These are phyloP conservation scores for Notothenia coriiceps DNA, from an alignment of 2,113 vertebrate species.

Conservation along the genomic window DNA sequence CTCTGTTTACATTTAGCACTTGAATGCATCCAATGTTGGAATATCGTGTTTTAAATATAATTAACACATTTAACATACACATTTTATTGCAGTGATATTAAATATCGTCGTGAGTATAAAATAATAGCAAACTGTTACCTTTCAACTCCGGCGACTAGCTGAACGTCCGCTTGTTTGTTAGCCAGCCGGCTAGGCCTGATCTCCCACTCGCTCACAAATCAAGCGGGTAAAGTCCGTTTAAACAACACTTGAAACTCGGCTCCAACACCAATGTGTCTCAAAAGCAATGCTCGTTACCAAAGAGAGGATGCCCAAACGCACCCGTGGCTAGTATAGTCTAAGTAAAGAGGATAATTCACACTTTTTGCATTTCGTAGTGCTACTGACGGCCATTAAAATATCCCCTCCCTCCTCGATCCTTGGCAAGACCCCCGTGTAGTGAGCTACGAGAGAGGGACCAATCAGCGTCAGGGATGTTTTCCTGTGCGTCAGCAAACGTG, in stretches of 20 bases:
- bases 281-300: background rate
- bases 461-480: slow-evolving; percentile 50
- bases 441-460: slow-evolving; percentile 52
- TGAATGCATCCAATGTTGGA: background rate
- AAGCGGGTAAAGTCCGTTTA: slow-evolving; percentile 76
- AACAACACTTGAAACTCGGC: slow-evolving; percentile 56
- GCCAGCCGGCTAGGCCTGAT: slow-evolving; percentile 78
- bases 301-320: background rate
- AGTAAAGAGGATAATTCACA: slow-evolving; percentile 64
- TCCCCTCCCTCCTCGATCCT: slow-evolving; percentile 80
- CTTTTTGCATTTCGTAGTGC: slow-evolving; percentile 71
- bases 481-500: slow-evolving; percentile 36
- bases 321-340: slow-evolving; percentile 1
- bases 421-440: slow-evolving; percentile 55
- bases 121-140: slow-evolving; percentile 56
- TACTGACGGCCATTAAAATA: slow-evolving; percentile 82
- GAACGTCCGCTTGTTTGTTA: slow-evolving; percentile 69
- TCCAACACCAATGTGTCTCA: background rate
- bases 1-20: slow-evolving; percentile 62
- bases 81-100: background rate
- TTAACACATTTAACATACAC: background rate
- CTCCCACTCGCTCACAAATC: slow-evolving; percentile 62
- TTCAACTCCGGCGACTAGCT: slow-evolving; percentile 66
- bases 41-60: background rate
- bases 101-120: background rate